Base-by-base conservation (phyloP, 2,888 invertebrate genomes). In the Mechanitis mazaeus region DNA sequence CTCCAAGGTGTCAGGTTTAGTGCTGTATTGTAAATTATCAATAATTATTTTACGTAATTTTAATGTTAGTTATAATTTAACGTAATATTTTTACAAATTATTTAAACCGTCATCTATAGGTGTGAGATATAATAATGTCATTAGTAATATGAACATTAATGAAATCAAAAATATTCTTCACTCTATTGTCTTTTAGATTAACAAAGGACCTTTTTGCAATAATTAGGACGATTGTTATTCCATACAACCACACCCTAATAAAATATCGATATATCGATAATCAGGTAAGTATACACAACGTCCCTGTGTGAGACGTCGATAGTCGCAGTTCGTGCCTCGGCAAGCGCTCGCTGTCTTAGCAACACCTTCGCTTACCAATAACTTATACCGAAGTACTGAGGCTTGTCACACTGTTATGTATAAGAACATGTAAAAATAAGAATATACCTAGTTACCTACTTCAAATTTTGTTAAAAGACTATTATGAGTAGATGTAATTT, bases 321-420 rank as follows among this genome's bases (percentile, higher is more conserved):
- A 73, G 74, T 64, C 72, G 68, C 64, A 64, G 84, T 75, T 75
- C 87, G 87, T 88, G 88, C 84, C 82, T 71, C 73, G 74, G 87
- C 88, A 87, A 84, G 77, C 77, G 79, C 56, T 71, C 69, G 58
- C 63, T 81, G 87, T 81, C 87, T 87, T 87, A 87, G 69, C 80
- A 68, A 59, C 76, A 82, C 83, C 83, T 83, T 79, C 72, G 68
- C 71, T 72, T 73, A 74, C 80, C 80, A 81, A 80, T 79, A 82
- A 80, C 78, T 79, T 77, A 74, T 71, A 76, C 71, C 71, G 59
- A 59, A 63, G 55, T 64, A 59, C 45, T 60, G 50, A 33, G 31
- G 20, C 45, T 31, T 54, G 61, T 57, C 57, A 46, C 57, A 57
- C 33, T 9, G 53, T 46, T 54, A 56, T 38, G 20, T 33, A 45